Evolutionary conservation across 2,113 vertebrate genomes (phyloP), one percentile per base, ranked within the genome.

Genomic region (Ceuthmochares aereus): DNA sequence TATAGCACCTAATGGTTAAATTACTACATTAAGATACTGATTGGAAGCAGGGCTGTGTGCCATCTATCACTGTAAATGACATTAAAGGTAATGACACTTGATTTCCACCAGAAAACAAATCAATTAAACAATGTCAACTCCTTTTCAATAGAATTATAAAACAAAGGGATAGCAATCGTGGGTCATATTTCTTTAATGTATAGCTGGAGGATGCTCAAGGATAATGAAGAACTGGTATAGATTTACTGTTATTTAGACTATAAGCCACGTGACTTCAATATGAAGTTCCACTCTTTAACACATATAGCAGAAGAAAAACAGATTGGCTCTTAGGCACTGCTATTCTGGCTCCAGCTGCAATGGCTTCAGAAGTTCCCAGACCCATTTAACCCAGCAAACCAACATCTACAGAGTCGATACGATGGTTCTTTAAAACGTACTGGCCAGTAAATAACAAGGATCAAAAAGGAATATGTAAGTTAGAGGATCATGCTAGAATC

Each of bases 51-150:
- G 18, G 14, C 60, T 72, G 60, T 51, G 42, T 87, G 66, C 66
- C 36, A 40, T 40, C 54, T n/a, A 16, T 68, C 93, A 40, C 19
- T 56, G 12, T 4, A 74, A 84, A 74, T 82, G 25, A 64, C 75
- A 78, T 36, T 59, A 74, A 32, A 49, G 20, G 19, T 78, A 94
- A 87, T 45, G 55, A 66, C 51, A 69, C 59, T 77, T 42, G 78
- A 69, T 87, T 91, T 91, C 74, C 66, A 37, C 45, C 64, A 67
- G 43, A 79, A 72, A 89, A 92, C 40, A 56, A 72, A 95, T 56
- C 27, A 63, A 81, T 72, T 47, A 72, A 72, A 5, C 37, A 56
- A 45, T 49, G 59, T 36, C 18, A 12, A 68, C 26, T 45, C 49
- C 17, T 23, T 74, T 90, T 30, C 15, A 43, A 63, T 4, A 52